phyloP scores from a whole-genome alignment of 2,113 vertebrate species.

The chimpanzee (Pan troglodytes) region DNA sequence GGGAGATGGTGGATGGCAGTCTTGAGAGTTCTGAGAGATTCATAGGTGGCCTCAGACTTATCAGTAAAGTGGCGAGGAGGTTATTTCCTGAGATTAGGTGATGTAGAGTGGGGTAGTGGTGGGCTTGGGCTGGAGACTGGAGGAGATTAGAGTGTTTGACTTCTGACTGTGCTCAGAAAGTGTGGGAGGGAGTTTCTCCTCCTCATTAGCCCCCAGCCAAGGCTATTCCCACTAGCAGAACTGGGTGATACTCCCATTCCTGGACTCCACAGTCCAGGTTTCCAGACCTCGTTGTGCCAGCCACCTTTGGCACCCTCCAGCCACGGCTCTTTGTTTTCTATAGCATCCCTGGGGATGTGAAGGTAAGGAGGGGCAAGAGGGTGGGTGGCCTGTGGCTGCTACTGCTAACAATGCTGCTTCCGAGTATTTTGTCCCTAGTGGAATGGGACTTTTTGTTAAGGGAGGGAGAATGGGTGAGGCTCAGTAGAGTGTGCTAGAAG shows the following conservation, averaged over 20 bases:
- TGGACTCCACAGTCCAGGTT: background rate
- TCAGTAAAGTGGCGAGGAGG: background rate
- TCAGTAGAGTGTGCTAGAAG: background rate
- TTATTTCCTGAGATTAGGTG: background rate
- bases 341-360: conserved; percentile 41
- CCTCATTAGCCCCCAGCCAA: background rate
- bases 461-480: background rate
- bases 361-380: conserved; percentile 59
- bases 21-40: background rate
- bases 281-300: conserved; percentile 19
- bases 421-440: conserved; percentile 57
- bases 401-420: conserved; percentile 66
- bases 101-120: background rate
- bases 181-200: no score
- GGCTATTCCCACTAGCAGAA: background rate
- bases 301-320: background rate
- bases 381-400: conserved; percentile 2
- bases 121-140: background rate
- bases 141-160: background rate
- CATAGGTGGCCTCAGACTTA: background rate
- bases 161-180: background rate
- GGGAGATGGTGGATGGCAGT: background rate
- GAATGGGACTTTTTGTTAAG: conserved; percentile 6
- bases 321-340: conserved; percentile 51
- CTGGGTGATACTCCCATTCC: background rate